Evolutionary conservation across 2,113 vertebrate species (phyloP).

Genomic region (Tachuris rubrigastra): DNA sequence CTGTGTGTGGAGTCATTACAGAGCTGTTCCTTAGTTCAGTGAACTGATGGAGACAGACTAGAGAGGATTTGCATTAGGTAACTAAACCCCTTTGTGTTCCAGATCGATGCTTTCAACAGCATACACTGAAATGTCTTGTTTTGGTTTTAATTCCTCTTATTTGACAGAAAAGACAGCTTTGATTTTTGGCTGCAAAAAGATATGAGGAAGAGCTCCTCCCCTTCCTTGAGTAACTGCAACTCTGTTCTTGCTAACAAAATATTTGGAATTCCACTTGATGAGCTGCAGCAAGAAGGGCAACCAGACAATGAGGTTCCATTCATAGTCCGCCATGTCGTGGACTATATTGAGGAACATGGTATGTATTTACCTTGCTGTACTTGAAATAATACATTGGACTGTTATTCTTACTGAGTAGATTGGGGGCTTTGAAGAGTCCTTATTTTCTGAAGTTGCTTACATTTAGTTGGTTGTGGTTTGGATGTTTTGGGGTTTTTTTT

Average conservation of each 20-base stretch:
- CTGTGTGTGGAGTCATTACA: not conserved
- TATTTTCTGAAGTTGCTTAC: not conserved
- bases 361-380: conserved; percentile 65
- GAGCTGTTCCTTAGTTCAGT: not conserved
- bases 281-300: conserved; percentile 91
- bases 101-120: not conserved
- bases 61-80: not conserved
- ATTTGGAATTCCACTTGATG: conserved; percentile 96
- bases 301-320: conserved; percentile 92
- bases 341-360: conserved; percentile 99
- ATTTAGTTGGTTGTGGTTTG: not conserved
- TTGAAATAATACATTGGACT: not conserved
- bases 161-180: conserved; percentile 90
- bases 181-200: conserved; percentile 91
- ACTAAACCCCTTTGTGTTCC: not conserved
- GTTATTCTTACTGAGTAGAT: not conserved
- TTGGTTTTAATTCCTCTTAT: conserved; percentile 39
- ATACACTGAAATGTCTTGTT: conserved; percentile 1
- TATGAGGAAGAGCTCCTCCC: conserved; percentile 99
- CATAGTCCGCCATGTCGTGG: conserved; percentile 94
- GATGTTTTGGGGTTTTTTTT: not conserved
- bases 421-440: not conserved
- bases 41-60: not conserved
- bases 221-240: conserved; percentile 92
- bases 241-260: conserved; percentile 91